phyloP scores from a whole-genome alignment of 2,888 invertebrate species.

The Macaria notata region DNA sequence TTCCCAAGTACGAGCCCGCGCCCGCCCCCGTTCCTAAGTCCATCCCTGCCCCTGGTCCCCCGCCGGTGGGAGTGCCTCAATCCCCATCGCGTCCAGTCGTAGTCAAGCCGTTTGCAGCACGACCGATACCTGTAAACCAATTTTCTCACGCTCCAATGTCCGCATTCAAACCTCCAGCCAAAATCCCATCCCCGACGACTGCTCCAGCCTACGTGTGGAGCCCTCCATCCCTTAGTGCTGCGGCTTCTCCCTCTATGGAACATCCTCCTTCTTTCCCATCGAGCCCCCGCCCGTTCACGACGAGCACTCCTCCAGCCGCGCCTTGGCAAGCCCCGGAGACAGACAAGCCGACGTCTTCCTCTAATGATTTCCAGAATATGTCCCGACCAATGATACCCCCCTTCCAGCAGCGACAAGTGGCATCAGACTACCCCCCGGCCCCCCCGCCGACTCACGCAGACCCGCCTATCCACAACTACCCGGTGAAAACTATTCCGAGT shows the following conservation, averaged over 20 bases:
- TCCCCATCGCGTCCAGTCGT: slow-evolving; percentile 57
- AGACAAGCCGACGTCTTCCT: slow-evolving; percentile 65
- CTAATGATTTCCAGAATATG: slow-evolving; percentile 33
- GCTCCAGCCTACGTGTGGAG: slow-evolving; percentile 68
- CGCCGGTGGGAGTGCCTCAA: slow-evolving; percentile 43
- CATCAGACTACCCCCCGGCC: slow-evolving; percentile 38
- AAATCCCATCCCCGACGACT: slow-evolving; percentile 60
- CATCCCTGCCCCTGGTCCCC: slow-evolving; percentile 31
- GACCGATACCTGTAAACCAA: slow-evolving; percentile 85
- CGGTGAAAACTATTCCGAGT: slow-evolving; percentile 63
- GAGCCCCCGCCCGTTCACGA: slow-evolving; percentile 42
- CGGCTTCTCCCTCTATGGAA: slow-evolving; percentile 55
- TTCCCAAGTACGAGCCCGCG: slow-evolving; percentile 20
- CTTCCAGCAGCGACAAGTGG: slow-evolving; percentile 41
- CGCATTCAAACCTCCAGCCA: slow-evolving; percentile 86
- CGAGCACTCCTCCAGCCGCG: slow-evolving; percentile 51
- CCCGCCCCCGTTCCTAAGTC: slow-evolving; percentile 22
- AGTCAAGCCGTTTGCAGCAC: slow-evolving; percentile 75
- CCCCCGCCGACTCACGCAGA: slow-evolving; percentile 51
- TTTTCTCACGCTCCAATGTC: slow-evolving; percentile 91
- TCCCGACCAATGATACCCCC: slow-evolving; percentile 59
- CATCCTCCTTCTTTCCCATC: slow-evolving; percentile 42
- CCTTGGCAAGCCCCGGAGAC: slow-evolving; percentile 72
- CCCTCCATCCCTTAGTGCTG: slow-evolving; percentile 60
- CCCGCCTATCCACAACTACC: slow-evolving; percentile 49